A percentile compares a stretch with the other conserved stretches of the same genome.
phyloP scores from a whole-genome alignment of 2,888 invertebrate species.

The Harpalus rufipes region DNA sequence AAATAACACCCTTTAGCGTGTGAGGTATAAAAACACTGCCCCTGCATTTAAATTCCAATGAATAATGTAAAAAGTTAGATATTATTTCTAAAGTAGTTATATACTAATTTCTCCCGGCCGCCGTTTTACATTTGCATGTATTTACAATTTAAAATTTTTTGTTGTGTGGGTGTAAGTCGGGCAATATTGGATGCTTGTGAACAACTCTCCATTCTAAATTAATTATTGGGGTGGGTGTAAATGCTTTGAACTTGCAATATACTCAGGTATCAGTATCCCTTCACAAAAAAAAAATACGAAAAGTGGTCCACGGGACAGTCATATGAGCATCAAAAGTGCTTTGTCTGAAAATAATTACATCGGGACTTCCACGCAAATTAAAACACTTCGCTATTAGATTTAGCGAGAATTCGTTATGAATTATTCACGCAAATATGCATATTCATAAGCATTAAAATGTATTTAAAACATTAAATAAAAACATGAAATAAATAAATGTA shows the following conservation, averaged over 20 bases:
- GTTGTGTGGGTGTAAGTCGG: constrained; percentile 15
- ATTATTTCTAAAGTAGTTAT: constrained; percentile 43
- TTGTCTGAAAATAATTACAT: background rate
- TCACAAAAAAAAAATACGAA: constrained; percentile 41
- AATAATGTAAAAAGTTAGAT: constrained; percentile 43
- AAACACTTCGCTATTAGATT: background rate
- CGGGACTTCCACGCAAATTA: background rate
- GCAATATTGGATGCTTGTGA: constrained; percentile 30
- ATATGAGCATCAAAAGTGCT: background rate
- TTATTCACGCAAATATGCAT: background rate
- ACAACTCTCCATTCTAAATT: constrained; percentile 45
- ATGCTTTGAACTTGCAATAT: constrained; percentile 59
- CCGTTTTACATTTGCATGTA: constrained; percentile 17
- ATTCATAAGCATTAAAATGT: background rate
- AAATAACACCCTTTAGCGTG: background rate
- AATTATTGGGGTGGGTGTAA: constrained; percentile 43
- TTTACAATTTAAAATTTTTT: constrained; percentile 44
- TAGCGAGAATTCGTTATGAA: background rate
- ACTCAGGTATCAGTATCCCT: background rate
- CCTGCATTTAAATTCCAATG: constrained; percentile 25
- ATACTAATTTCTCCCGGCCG: constrained; percentile 19
- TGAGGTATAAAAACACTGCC: background rate
- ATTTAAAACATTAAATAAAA: constrained; percentile 1
- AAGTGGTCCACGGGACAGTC: background rate
- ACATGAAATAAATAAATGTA: background rate